Conservation (phyloP, 2,888 invertebrate genomes). For the Odontomyia ornata region DNA sequence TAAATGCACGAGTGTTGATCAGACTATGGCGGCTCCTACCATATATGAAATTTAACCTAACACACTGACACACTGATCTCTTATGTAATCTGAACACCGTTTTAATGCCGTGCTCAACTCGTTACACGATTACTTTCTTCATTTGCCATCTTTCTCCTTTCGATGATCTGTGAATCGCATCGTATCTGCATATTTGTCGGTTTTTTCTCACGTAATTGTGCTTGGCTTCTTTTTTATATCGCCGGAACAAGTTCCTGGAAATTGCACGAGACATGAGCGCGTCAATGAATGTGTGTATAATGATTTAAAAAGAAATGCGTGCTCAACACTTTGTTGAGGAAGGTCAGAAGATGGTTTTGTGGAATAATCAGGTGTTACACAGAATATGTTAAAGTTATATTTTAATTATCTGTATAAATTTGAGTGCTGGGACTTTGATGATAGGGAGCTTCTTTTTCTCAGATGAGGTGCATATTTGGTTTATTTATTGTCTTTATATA, state of each 20-base stretch:
- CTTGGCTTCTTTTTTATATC: not conserved
- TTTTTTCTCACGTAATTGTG: not conserved
- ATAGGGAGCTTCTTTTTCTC: too few relatives aligned
- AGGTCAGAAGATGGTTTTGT: not conserved
- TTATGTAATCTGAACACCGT: not conserved
- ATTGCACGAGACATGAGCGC: not conserved
- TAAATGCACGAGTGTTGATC: too few relatives aligned
- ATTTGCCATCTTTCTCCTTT: constrained; percentile 14
- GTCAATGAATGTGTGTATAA: not conserved
- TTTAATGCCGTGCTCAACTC: not conserved
- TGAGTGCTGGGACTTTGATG: too few relatives aligned
- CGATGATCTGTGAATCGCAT: not conserved
- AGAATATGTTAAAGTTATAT: not conserved
- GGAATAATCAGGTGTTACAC: not conserved
- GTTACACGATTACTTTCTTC: constrained; percentile 24
- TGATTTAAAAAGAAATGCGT: not conserved
- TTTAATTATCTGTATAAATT: not conserved
- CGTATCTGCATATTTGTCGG: not conserved
- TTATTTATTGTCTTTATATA: too few relatives aligned
- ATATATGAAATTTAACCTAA: not conserved
- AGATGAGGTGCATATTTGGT: too few relatives aligned
- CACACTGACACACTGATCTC: constrained; percentile 4
- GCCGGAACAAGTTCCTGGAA: not conserved
- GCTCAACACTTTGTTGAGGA: not conserved
- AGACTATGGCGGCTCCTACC: not conserved